Base-by-base conservation (phyloP, 2,113 vertebrate species). In the Dromas ardeola region DNA sequence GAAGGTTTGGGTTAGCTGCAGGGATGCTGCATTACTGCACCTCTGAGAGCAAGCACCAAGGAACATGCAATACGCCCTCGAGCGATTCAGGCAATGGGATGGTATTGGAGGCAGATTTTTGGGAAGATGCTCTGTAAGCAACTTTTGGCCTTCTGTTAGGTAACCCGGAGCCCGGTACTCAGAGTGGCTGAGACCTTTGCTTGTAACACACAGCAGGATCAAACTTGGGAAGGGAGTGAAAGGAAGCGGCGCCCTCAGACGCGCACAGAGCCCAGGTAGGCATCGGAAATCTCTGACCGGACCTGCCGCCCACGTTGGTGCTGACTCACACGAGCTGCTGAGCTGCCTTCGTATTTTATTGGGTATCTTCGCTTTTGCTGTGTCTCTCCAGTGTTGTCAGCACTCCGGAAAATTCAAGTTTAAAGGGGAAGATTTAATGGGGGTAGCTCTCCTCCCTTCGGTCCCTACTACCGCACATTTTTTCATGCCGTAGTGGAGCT, bases 61-160 rank as follows among this genome's bases (percentile, higher is more conserved):
- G 61, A 76, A 17, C 4, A 3, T 11, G 6, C 69, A 32, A 11
- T 2, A 1, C 2, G 8, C 27, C 82, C 86, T 65, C 1, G 0
- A 79, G 86, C 52, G 42, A 52, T 27, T 50, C 50, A 23, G 72
- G 47, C 34, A n/a, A 23, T 3, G 43, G 40, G n/a, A 12, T 34
- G 55, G 29, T 45, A 7, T 23, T 32, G 29, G 53, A 78, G 69
- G 62, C 40, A 61, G 40, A 7, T 86, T 72, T 47, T 61, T 0
- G 3, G 34, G 52, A 72, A 76, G 49, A 13, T 65, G 61, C 21
- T 84, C 66, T 69, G 20, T 30, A 45, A 74, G 85, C 25, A 59
- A 4, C 71, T 58, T 88, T 42, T 65, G n/a, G 34, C 19, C 47
- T 34, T 74, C 36, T 81, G 30, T 81, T 52, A 72, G 49, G 18